Conservation (phyloP, 2,797 vertebrate species). For the Coilia nasus region DNA sequence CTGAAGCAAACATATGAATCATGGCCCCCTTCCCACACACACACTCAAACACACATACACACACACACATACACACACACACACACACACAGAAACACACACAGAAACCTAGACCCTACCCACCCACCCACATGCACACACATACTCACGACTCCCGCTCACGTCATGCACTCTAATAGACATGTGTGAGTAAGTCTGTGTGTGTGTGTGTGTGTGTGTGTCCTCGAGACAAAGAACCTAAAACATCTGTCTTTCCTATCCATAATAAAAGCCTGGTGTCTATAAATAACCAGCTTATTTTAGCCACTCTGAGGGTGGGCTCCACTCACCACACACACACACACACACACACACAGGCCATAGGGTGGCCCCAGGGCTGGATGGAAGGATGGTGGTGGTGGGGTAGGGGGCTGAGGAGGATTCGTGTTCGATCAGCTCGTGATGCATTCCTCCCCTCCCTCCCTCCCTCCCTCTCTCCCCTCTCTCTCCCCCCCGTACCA, state of each 20-base stretch:
- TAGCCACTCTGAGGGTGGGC: background rate
- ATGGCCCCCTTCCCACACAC: background rate
- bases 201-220: background rate
- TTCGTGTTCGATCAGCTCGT: background rate
- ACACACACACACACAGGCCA: background rate
- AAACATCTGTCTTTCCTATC: constrained; percentile 16
- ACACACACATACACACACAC: background rate
- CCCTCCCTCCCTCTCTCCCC: background rate
- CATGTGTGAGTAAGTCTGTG: constrained; percentile 2
- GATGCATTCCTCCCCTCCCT: background rate
- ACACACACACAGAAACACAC: background rate
- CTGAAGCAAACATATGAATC: background rate
- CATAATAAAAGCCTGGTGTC: background rate
- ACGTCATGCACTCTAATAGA: background rate
- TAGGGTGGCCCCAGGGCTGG: background rate
- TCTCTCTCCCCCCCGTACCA: background rate
- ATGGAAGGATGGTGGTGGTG: no score
- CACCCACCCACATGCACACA: background rate
- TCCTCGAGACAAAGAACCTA: background rate
- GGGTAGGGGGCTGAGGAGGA: background rate
- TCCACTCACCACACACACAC: background rate
- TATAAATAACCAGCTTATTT: constrained; percentile 15
- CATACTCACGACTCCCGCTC: background rate
- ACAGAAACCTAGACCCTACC: background rate
- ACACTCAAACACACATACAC: background rate